Evolutionary conservation across 2,888 invertebrate genomes (phyloP).

Genomic region (Nemotelus pantherinus): DNA sequence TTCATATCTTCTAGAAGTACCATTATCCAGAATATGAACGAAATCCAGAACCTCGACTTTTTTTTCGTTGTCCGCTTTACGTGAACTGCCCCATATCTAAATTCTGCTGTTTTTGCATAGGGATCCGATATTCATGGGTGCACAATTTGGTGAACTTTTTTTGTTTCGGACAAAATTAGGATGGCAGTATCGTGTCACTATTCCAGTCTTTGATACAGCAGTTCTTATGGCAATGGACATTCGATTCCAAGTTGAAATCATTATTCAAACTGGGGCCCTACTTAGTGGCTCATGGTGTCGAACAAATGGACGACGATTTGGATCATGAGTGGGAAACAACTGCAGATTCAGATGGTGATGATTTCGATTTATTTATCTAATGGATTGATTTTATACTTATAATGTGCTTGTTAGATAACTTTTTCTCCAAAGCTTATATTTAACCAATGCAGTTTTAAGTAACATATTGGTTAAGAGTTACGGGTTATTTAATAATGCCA

Average conservation of each 20-base stretch:
- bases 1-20: too few relatives aligned
- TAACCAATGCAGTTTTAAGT: too few relatives aligned
- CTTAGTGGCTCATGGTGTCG: slow-evolving; percentile 49
- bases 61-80: too few relatives aligned
- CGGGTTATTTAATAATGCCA: too few relatives aligned
- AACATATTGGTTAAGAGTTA: too few relatives aligned
- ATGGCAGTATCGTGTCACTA: slow-evolving; percentile 74
- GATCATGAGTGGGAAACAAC: slow-evolving; percentile 34
- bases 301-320: slow-evolving; percentile 24
- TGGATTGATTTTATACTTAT: not conserved
- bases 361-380: not conserved
- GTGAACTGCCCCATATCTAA: too few relatives aligned
- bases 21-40: too few relatives aligned
- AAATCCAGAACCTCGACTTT: too few relatives aligned
- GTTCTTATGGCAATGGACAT: slow-evolving; percentile 75
- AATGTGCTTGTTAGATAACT: too few relatives aligned
- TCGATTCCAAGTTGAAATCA: slow-evolving; percentile 74
- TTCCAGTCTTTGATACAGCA: slow-evolving; percentile 74
- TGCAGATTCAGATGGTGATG: not conserved
- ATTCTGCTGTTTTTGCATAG: too few relatives aligned
- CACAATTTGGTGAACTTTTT: slow-evolving; percentile 66
- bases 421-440: too few relatives aligned
- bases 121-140: slow-evolving; percentile 57
- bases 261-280: slow-evolving; percentile 67
- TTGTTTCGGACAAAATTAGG: slow-evolving; percentile 76